Evolutionary conservation across 92 coral and sea anemone genomes (phyloP), one percentile per base, ranked within the genome.

Genomic region (Ricordea florida): DNA sequence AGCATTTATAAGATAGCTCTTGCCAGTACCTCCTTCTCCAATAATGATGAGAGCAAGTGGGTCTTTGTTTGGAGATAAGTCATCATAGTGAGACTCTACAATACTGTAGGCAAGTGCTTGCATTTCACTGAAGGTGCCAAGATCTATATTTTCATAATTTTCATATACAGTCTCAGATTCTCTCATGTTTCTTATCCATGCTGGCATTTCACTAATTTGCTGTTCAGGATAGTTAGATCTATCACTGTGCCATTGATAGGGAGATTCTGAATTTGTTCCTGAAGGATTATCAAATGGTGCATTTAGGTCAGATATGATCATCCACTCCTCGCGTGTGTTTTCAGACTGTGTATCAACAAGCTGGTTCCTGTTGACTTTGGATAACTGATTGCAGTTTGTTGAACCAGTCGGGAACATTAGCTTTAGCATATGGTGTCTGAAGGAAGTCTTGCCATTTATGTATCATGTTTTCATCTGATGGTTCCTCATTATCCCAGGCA

Each of bases 391-490:
- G 87, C 37, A 84, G 79, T 84, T 84, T 89, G 70, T 89, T 87
- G 73, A 89, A 72, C 93, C 87, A 89, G 72, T 89, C 93, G 4
- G 93, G 80, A 21, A 89, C 93, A 79, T 78, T 72, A 13, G 78
- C 53, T 57, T 89, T 57, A 38, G 83, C 93, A 69, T 89, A 89
- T 66, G 90, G 70, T 73, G 89, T 79, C 22, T 84, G 80, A 33
- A 89, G 56, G 65, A 89, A 89, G 41, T 89, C 80, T 29, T 84
- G 87, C 90, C 93, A 89, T 58, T 66, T 63, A 45, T 66, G 83
- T 66, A 79, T 73, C 55, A 88, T 49, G 42, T 25, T 58, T 42
- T 84, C 76, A 68, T 84, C 89, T 31, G 93, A 46, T 78, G 85
- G 69, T 67, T 84, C 85, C 49, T 87, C 80, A 60, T 64, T 62